Evolutionary conservation across 2,113 vertebrate species (phyloP).

Genomic region (Papio anubis): DNA sequence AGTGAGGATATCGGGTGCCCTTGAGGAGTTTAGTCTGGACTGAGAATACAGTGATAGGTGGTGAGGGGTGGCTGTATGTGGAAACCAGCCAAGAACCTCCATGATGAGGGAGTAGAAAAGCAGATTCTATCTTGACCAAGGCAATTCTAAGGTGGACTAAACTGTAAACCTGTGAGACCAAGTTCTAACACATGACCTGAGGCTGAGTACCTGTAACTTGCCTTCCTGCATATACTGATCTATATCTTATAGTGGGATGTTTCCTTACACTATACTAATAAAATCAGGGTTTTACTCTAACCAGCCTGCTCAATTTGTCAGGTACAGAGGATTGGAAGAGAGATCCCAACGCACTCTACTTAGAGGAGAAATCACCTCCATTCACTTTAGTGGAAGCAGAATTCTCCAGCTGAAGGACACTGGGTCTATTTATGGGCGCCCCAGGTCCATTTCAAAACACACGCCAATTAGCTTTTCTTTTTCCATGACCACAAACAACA

Average conservation of each 20-base stretch:
- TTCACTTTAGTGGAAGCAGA: background rate
- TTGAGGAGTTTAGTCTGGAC: too few relatives aligned
- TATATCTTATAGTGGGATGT: background rate
- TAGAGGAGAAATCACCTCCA: background rate
- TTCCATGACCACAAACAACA: background rate
- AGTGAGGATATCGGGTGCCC: background rate
- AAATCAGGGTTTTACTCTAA: background rate
- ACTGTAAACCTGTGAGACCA: background rate
- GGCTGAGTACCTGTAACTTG: background rate
- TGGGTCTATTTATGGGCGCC: background rate
- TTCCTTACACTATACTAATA: background rate
- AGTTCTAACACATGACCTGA: background rate
- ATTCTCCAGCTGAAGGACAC: background rate
- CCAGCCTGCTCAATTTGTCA: background rate
- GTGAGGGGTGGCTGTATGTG: rapidly evolving
- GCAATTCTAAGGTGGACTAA: background rate
- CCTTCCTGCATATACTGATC: too few relatives aligned
- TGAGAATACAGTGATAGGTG: background rate
- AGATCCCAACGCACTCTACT: rapidly evolving
- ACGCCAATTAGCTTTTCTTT: background rate
- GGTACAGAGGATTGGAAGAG: background rate
- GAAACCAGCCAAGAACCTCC: background rate
- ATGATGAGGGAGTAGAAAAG: rapidly evolving
- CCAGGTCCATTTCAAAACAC: background rate
- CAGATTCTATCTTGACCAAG: background rate